Conservation (phyloP, 2,797 vertebrate genomes). For the Onychomys leucogaster region DNA sequence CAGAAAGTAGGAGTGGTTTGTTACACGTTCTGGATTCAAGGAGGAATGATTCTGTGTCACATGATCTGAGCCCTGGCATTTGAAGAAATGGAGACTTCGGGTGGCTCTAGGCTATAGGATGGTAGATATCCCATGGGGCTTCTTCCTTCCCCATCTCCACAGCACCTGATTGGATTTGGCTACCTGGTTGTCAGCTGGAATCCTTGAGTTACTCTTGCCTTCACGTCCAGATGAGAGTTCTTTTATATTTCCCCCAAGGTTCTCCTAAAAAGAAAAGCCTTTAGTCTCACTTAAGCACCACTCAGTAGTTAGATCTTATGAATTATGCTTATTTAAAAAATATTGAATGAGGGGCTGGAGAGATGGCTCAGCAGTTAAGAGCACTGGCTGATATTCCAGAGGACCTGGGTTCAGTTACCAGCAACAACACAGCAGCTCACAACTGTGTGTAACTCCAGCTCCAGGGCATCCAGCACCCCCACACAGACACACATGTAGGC, state of each 20-base stretch:
- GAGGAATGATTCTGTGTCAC: not conserved
- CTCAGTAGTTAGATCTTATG: not conserved
- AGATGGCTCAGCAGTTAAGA: not conserved
- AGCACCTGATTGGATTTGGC: not conserved
- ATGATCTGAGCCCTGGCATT: not conserved
- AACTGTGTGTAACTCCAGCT: not conserved
- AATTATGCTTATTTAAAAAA: not conserved
- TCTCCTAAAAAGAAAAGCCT: conserved; percentile 29
- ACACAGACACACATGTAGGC: not conserved
- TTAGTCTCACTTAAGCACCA: not conserved
- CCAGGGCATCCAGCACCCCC: not conserved
- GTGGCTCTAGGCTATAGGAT: not conserved
- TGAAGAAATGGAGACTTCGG: not conserved
- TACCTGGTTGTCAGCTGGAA: not conserved
- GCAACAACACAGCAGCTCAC: not conserved
- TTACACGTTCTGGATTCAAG: conserved; percentile 41
- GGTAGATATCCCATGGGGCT: rapidly evolving
- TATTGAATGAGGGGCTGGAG: not conserved
- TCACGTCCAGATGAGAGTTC: not conserved
- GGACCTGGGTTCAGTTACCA: not conserved
- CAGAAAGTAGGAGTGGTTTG: not conserved
- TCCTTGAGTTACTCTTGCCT: not conserved
- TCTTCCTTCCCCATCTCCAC: not conserved
- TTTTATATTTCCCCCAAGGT: not conserved
- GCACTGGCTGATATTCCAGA: not conserved